phyloP scores from a whole-genome alignment of 92 coral and sea anemone species.

The Hydrozoanthus gracilis region DNA sequence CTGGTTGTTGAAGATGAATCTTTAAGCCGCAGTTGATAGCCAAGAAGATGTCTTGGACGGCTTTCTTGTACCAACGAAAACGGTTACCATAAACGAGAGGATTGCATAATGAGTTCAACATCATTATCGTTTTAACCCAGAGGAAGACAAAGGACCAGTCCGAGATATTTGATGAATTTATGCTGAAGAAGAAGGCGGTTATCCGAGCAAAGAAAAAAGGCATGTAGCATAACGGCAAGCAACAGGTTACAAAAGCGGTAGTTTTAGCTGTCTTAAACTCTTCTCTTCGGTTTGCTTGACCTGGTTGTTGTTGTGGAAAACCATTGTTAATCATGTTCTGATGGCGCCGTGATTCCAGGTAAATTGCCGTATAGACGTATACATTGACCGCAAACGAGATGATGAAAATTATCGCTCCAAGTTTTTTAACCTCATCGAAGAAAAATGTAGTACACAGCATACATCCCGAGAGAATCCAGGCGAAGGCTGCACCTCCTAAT shows the following conservation, averaged over 20 bases:
- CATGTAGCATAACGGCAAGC: not conserved
- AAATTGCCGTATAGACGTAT: not conserved
- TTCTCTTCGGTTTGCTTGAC: not conserved
- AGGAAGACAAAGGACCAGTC: not conserved
- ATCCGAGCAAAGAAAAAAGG: not conserved
- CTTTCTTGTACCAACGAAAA: too few species aligned
- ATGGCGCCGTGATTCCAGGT: too few species aligned
- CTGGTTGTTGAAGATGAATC: too few species aligned
- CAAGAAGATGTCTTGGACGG: too few species aligned
- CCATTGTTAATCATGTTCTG: too few species aligned
- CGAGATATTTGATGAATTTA: not conserved
- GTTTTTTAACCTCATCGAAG: not conserved
- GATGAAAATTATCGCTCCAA: not conserved
- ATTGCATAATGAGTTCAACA: too few species aligned
- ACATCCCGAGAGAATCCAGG: not conserved
- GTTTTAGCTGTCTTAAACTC: not conserved
- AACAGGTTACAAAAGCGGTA: not conserved
- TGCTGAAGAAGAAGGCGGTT: not conserved
- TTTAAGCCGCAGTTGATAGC: too few species aligned
- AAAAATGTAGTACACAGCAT: not conserved
- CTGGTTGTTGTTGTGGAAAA: not conserved
- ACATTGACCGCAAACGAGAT: not conserved
- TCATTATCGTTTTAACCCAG: not conserved
- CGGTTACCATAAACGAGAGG: too few species aligned
- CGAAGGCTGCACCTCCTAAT: not conserved